These are phyloP conservation scores for Chunga burmeisteri DNA, from an alignment of 2,113 vertebrate species.

Conservation along the genomic window DNA sequence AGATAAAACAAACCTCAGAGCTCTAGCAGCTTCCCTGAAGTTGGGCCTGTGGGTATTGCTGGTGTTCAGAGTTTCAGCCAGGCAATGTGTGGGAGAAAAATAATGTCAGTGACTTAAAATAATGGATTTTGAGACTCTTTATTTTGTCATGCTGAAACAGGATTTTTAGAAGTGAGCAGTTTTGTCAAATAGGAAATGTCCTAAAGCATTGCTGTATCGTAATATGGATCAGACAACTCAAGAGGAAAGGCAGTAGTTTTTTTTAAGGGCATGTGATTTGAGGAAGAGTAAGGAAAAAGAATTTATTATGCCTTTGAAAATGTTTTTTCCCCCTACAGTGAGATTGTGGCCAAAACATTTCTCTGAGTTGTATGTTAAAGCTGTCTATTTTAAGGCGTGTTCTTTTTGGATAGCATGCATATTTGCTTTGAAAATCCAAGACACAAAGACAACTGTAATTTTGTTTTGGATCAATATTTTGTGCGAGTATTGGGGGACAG, in stretches of 20 bases:
- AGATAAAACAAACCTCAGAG: not conserved
- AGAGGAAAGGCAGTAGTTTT: not conserved
- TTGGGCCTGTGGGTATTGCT: not conserved
- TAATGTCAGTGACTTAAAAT: not conserved
- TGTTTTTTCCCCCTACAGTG: not conserved
- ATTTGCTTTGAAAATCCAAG: slow-evolving; percentile 12
- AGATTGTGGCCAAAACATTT: not conserved
- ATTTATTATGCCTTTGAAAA: slow-evolving; percentile 7
- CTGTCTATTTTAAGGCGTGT: not conserved
- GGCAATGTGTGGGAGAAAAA: not conserved
- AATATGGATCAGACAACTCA: not conserved
- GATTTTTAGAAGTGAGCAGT: not conserved
- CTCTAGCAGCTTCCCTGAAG: not conserved
- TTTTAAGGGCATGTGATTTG: not conserved
- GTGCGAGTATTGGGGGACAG: not conserved
- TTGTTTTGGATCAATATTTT: slow-evolving; percentile 5
- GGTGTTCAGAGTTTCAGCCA: not conserved
- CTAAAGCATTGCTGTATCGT: not conserved
- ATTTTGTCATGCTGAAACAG: not conserved
- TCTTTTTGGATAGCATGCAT: not conserved
- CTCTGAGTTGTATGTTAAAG: not conserved
- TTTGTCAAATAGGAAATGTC: slow-evolving; percentile 9
- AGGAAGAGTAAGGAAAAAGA: not conserved
- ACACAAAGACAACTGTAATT: not conserved
- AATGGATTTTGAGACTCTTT: not conserved